phyloP scores from a whole-genome alignment of 2,797 vertebrate genomes.

The Cheracebus regulus region DNA sequence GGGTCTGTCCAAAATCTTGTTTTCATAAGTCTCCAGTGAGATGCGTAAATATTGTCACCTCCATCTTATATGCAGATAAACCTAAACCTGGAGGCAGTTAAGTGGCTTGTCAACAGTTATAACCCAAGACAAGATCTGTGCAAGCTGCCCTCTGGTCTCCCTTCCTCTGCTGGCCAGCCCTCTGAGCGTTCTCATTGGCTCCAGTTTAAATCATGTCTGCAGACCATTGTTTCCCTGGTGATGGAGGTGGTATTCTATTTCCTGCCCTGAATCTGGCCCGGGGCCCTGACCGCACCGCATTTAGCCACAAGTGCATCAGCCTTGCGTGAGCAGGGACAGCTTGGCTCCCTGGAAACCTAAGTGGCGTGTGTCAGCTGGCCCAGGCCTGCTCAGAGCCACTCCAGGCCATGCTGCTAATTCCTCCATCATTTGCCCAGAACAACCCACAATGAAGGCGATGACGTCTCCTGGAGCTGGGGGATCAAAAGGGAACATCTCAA shows the following conservation, averaged over 20 bases:
- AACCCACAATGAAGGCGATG: not conserved
- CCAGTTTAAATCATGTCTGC: slow-evolving; percentile 53
- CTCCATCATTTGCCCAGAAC: not conserved
- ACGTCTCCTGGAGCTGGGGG: slow-evolving; percentile 12
- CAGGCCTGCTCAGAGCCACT: slow-evolving; percentile 58
- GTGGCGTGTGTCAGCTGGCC: slow-evolving; percentile 67
- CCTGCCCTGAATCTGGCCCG: slow-evolving; percentile 71
- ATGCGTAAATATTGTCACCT: not conserved
- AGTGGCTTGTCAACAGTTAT: not conserved
- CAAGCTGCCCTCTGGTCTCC: not conserved
- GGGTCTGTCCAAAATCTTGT: slow-evolving; percentile 20
- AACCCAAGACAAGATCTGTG: not conserved
- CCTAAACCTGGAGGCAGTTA: not conserved
- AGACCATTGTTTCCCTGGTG: slow-evolving; percentile 54
- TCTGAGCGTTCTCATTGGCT: slow-evolving; percentile 18
- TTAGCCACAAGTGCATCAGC: slow-evolving; percentile 80
- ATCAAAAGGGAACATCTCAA: slow-evolving; percentile 39
- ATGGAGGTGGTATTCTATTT: slow-evolving; percentile 71
- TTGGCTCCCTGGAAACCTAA: slow-evolving; percentile 80
- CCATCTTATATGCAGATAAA: slow-evolving; percentile 28
- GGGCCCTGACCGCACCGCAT: slow-evolving; percentile 75
- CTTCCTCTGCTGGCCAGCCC: not conserved
- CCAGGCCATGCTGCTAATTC: slow-evolving; percentile 58
- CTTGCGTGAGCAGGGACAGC: slow-evolving; percentile 72
- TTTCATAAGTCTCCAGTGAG: slow-evolving; percentile 39